Evolutionary conservation across 1,140 invertebrate genomes (phyloP), one percentile per base, ranked within the genome.

Genomic region (Brachionus plicatilis): DNA sequence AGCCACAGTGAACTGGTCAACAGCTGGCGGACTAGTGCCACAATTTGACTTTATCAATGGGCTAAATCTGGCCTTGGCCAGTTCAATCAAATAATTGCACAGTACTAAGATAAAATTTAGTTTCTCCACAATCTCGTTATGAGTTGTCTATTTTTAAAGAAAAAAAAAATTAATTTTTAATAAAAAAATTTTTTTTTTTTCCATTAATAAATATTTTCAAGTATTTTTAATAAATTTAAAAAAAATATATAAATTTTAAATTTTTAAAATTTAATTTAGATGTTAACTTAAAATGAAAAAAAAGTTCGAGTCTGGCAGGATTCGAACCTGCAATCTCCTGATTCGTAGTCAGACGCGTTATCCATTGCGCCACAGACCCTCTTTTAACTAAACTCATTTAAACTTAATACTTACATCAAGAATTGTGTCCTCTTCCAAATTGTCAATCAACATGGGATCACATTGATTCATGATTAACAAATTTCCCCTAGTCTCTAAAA

Each of bases 341-440:
- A 72, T 72, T 72, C 68, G 68, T 72, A 72, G 68, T 72, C 68
- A 72, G 68, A 72, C 68, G 68, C 68, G 68, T 72, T 72, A 72
- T 72, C 68, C 68, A 72, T 72, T 72, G 68, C 68, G 68, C 68
- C 68, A 72, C 68, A 72, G 68, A 72, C 68, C 68, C 68, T 20
- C 41, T 45, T 6, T 37, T 20, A 60, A 60, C 53, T 8, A 60
- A 24, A 20, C 8, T 20, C 7, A 60, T 60, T n/a, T n/a, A 7
- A 20, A 41, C 41, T 17, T 43, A 20, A 43, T 8, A 80, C 45
- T 82, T 68, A 65, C 50, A 82, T 82, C 79, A 37, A 82, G 17
- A 43, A 82, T 82, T 4, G 79, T 82, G 24, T 82, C 79, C 24
- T 82, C 79, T 68, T 82, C 79, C n/a, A 82, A n/a, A 60, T 82